Evolutionary conservation across 2,888 invertebrate species (phyloP), one percentile per base, ranked within the genome.

Genomic region (Margaritifera margaritifera): DNA sequence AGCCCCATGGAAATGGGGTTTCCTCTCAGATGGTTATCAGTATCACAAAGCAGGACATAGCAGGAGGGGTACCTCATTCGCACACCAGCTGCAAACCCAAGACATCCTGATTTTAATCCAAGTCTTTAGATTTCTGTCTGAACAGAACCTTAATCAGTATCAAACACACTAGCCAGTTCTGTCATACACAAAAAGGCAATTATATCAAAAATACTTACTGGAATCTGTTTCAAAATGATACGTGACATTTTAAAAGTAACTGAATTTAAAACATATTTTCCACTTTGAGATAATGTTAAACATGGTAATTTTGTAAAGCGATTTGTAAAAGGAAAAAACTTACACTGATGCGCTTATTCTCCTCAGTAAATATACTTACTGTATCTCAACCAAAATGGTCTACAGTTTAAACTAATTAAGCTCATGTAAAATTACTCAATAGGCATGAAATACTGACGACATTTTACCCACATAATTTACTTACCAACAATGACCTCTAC

Each of bases 31-130:
- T 84, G 61, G 25, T 86, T 84, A 80, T 84, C 81, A 77, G 81
- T 86, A 57, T 87, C 88, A 80, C 84, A 86, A 74, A 86, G 80
- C 75, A 98, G 93, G 86, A 97, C 96, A 91, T 97, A 99, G 91
- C 95, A 95, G 73, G 95, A 94, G 62, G 99, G 99, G 92, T 99
- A 99, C 78, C 95, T 94, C 96, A 99, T 96, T 89, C 96, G 94
- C 74, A 96, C 94, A 63, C 96, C 97, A 86, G 96, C 96, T 90
- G 93, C n/a, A 80, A 54, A 25, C 51, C 92, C 79, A 93, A 62
- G 31, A 53, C 24, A 19, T 56, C 0, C 52, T 11, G 31, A 20
- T n/a, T 27, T 6, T 19, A 6, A 62, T 53, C 25, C 52, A 15
- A 57, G 20, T 59, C 11, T 11, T 2, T 5, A 42, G 42, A 42